Evolutionary conservation across 1,140 invertebrate species (phyloP).

Genomic region (Penaeus vannamei): DNA sequence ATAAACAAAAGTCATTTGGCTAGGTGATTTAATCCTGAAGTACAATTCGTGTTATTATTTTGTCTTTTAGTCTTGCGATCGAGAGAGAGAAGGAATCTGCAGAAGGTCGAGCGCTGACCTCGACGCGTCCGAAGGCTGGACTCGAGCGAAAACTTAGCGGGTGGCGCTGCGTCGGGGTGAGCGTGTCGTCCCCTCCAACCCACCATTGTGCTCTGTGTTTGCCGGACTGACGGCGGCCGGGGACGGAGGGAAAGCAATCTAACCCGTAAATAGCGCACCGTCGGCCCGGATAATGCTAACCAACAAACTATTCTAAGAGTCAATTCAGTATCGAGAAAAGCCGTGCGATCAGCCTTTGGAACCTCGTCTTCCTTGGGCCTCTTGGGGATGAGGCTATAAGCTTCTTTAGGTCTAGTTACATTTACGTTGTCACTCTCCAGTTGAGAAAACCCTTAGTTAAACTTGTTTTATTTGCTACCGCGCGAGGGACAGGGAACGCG

Average conservation of each 20-base stretch:
- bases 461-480: too few relatives aligned
- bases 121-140: too few relatives aligned
- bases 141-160: too few relatives aligned
- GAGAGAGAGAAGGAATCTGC: neutral
- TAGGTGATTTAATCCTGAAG: neutral
- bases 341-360: too few relatives aligned
- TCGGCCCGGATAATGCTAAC: neutral
- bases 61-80: neutral
- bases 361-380: neutral
- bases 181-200: too few relatives aligned
- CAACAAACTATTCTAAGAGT: neutral
- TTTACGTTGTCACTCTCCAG: slow-evolving; percentile 9
- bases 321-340: too few relatives aligned
- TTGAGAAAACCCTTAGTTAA: neutral
- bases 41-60: neutral
- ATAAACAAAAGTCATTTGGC: too few relatives aligned
- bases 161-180: too few relatives aligned
- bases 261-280: slow-evolving; percentile 2
- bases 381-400: neutral
- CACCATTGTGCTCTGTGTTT: slow-evolving; percentile 1
- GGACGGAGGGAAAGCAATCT: slow-evolving; percentile 15
- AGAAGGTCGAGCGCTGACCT: neutral
- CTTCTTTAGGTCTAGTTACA: slow-evolving; percentile 25
- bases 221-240: neutral
- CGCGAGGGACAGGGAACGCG: too few relatives aligned